phyloP scores from a whole-genome alignment of 2,888 invertebrate genomes.

The Megastigmus dorsalis region DNA sequence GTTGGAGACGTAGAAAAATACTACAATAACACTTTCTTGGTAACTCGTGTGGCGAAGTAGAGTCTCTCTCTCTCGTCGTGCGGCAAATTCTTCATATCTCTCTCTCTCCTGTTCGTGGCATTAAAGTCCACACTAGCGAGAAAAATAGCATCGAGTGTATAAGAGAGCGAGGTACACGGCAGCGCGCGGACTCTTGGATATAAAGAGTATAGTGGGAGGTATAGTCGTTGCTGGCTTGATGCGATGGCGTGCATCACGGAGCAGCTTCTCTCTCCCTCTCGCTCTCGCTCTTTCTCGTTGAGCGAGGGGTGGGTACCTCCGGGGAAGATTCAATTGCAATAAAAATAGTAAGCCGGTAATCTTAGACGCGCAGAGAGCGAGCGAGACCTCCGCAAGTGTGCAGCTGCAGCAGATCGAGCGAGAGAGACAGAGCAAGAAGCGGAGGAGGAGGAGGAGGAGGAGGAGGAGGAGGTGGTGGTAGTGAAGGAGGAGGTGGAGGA shows the following conservation, averaged over 20 bases:
- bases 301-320: slow-evolving; percentile 19
- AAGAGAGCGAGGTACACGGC: not conserved
- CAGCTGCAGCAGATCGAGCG: no score
- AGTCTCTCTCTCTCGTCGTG: not conserved
- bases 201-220: slow-evolving; percentile 40
- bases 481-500: slow-evolving; percentile 61
- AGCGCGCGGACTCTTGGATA: not conserved
- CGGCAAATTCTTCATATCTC: no score
- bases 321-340: slow-evolving; percentile 72
- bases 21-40: slow-evolving; percentile 37
- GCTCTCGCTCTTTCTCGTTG: not conserved
- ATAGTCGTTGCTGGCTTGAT: slow-evolving; percentile 13
- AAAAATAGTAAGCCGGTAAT: slow-evolving; percentile 70
- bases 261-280: slow-evolving; percentile 29
- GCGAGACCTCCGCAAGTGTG: no score
- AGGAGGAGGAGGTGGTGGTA: slow-evolving; percentile 59
- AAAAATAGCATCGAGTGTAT: slow-evolving; percentile 24
- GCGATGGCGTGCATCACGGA: slow-evolving; percentile 29
- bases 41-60: not conserved
- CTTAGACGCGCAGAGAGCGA: slow-evolving; percentile 59
- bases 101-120: not conserved
- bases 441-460: slow-evolving; percentile 56
- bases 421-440: slow-evolving; percentile 62
- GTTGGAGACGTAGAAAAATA: no score
- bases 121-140: slow-evolving; percentile 30